Evolutionary conservation across 92 coral and sea anemone genomes (phyloP), one percentile per base, ranked within the genome.

Genomic region (Porites evermanni): DNA sequence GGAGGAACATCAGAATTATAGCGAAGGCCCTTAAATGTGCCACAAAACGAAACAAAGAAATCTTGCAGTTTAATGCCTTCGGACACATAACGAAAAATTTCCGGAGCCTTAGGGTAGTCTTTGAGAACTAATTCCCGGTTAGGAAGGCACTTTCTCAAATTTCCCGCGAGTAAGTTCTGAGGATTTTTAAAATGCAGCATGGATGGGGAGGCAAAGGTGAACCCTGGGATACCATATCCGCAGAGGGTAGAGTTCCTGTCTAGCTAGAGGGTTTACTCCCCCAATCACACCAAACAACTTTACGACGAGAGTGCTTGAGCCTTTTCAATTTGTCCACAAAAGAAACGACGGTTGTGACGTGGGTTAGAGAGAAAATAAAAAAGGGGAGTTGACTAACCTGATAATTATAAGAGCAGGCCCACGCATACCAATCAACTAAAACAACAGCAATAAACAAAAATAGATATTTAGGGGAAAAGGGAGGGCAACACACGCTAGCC

Each of bases 231-330:
- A 84, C 92, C 80, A 73, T 80, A 7, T 74, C 70, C 24, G 77
- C 29, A 1, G 92, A 78, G 0, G 85, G 92, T 10, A 83, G 67
- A 51, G 79, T 88, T 19, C 82, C 79, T 83, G 86, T 58, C 88
- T 67, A 76, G 84, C 50, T 86, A 21, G 80, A 23, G 81, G 83
- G 91, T 12, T 69, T 72, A 47, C 88, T 88, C 68, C 83, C 84
- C 85, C 84, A 82, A 70, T 88, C 64, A 32, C 92, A 88, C 77
- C 67, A 75, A 1, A 24, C 20, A 67, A 67, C 72, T 67, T 54
- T 21, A 52, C 20, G 32, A 10, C 26, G 53, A 4, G 26, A 32
- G 72, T 7, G 72, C 17, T 6, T 67, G 29, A 21, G 72, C 72
- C 12, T 67, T 24, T 26, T 2, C 32, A 12, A 51, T 51, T 47